phyloP scores from a whole-genome alignment of 2,888 invertebrate genomes.

The Patella depressa region DNA sequence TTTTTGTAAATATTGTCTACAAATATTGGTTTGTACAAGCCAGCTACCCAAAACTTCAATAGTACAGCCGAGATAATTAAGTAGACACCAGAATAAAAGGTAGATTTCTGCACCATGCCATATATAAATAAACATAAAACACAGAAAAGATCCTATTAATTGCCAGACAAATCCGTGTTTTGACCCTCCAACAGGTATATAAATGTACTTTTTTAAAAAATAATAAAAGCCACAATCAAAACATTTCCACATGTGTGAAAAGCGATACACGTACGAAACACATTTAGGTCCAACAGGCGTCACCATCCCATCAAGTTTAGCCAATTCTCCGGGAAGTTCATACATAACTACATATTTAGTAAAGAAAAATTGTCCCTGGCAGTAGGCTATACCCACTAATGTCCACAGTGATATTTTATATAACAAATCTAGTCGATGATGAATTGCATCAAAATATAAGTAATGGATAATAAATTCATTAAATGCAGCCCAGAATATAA shows the following conservation, averaged over 20 bases:
- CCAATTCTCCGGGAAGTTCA: slow-evolving; percentile 84
- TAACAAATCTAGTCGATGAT: slow-evolving; percentile 75
- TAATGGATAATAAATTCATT: slow-evolving; percentile 83
- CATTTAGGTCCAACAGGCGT: slow-evolving; percentile 88
- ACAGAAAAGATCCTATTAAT: slow-evolving; percentile 80
- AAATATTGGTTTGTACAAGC: slow-evolving; percentile 14
- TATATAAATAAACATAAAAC: slow-evolving; percentile 87
- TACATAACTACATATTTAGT: slow-evolving; percentile 92
- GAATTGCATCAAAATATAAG: slow-evolving; percentile 85
- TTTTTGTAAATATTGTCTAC: slow-evolving; percentile 20
- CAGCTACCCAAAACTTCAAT: slow-evolving; percentile 17
- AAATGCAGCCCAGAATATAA: slow-evolving; percentile 79
- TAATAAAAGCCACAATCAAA: slow-evolving; percentile 94
- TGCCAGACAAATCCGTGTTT: slow-evolving; percentile 66
- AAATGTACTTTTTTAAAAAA: slow-evolving; percentile 90
- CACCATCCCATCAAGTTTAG: slow-evolving; percentile 76
- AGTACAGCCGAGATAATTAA: slow-evolving; percentile 83
- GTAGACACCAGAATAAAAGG: slow-evolving; percentile 86
- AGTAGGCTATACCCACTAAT: slow-evolving; percentile 87
- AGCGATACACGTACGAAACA: slow-evolving; percentile 90
- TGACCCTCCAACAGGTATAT: slow-evolving; percentile 78
- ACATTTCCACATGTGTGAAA: slow-evolving; percentile 97
- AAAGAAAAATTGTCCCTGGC: slow-evolving; percentile 93
- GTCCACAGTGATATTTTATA: slow-evolving; percentile 79
- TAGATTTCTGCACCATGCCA: slow-evolving; percentile 90